Conservation (phyloP, 2,797 vertebrate genomes). For the Poecilia gillii region DNA sequence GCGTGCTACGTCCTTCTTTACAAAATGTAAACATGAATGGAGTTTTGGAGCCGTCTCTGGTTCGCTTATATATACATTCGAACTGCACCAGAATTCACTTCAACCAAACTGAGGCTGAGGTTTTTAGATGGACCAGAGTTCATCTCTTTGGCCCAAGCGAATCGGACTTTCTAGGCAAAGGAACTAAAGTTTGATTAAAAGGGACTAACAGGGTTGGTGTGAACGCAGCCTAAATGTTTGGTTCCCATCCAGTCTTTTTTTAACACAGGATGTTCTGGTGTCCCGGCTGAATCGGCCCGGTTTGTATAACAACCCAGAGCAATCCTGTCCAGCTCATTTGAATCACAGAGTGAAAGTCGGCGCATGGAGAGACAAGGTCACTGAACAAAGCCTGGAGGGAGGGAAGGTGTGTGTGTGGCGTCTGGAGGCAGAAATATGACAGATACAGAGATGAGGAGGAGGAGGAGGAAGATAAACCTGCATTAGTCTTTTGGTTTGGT, state of each 20-base stretch:
- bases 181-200: too few relatives aligned
- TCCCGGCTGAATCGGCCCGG: background rate
- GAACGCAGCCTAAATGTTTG: background rate
- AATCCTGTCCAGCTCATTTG: constrained; percentile 35
- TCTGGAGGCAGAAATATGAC: constrained; percentile 3
- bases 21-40: too few relatives aligned
- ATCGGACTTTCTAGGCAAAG: too few relatives aligned
- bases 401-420: constrained; percentile 18
- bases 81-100: too few relatives aligned
- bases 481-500: background rate
- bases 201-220: too few relatives aligned
- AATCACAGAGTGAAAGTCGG: constrained; percentile 41
- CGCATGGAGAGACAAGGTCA: constrained; percentile 49
- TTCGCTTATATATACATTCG: too few relatives aligned
- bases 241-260: background rate
- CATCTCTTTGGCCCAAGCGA: too few relatives aligned
- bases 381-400: constrained; percentile 1
- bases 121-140: too few relatives aligned
- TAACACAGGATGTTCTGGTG: background rate
- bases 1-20: too few relatives aligned
- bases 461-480: constrained; percentile 19
- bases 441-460: background rate
- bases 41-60: too few relatives aligned
- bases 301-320: constrained; percentile 43
- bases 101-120: too few relatives aligned